These are phyloP conservation scores for Furnarius figulus DNA, from an alignment of 2,113 vertebrate species.

Conservation along the genomic window DNA sequence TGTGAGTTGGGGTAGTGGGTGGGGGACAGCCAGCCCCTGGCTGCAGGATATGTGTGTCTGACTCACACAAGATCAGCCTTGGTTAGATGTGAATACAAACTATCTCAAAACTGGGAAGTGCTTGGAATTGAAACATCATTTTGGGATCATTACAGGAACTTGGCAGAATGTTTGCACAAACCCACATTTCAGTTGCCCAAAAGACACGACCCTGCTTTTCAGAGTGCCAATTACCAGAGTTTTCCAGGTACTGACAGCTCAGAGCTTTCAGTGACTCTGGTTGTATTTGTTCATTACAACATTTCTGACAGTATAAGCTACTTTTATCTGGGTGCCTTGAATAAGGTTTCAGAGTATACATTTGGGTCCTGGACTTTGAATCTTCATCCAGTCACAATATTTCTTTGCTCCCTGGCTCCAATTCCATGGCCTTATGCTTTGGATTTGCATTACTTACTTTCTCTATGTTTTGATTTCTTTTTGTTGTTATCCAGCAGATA, in stretches of 20 bases:
- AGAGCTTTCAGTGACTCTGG: neutral
- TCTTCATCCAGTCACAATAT: neutral
- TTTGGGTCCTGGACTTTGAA: neutral
- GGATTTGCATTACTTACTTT: neutral
- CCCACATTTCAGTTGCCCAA: neutral
- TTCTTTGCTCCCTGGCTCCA: neutral
- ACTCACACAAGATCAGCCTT: neutral
- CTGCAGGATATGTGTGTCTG: accelerated
- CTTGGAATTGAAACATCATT: neutral
- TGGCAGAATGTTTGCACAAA: neutral
- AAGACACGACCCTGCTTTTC: neutral
- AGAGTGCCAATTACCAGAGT: neutral
- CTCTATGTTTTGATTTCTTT: neutral
- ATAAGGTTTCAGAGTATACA: neutral
- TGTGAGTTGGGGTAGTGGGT: accelerated
- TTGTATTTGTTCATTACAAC: neutral
- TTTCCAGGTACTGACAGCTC: neutral
- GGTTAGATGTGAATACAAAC: neutral
- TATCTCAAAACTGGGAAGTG: neutral
- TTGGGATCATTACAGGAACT: neutral
- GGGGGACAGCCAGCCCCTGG: neutral
- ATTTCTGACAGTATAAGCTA: neutral
- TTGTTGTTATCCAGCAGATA: neutral
- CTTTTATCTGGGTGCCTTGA: neutral
- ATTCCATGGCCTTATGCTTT: neutral